Conservation (phyloP, 1,140 invertebrate genomes). For the Drosophila leontia region DNA sequence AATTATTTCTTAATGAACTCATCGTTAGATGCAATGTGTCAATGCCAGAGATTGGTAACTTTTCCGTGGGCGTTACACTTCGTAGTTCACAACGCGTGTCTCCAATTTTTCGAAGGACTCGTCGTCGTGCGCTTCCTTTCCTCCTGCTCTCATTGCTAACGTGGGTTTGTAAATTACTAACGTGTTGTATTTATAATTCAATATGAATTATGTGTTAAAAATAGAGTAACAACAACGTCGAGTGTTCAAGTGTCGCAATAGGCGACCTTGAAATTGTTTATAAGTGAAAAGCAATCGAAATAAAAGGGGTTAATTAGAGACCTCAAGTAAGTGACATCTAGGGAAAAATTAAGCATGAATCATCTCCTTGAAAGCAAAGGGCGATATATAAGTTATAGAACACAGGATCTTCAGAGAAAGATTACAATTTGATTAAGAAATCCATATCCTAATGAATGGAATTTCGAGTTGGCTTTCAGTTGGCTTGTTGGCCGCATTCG, state of each 20-base stretch:
- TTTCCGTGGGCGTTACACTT: neutral
- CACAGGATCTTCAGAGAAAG: neutral
- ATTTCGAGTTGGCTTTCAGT: neutral
- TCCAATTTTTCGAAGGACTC: constrained; percentile 3
- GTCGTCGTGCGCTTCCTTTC: neutral
- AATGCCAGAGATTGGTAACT: neutral
- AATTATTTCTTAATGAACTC: neutral
- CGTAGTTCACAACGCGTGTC: neutral
- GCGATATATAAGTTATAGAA: neutral
- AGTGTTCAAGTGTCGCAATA: constrained; percentile 17
- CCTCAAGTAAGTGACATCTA: neutral
- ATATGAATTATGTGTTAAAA: constrained; percentile 56
- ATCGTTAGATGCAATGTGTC: neutral
- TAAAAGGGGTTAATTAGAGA: constrained; percentile 29
- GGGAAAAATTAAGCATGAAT: neutral
- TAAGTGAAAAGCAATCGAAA: constrained; percentile 30
- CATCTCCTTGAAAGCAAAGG: neutral
- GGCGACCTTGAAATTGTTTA: constrained; percentile 40
- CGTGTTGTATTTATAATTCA: constrained; percentile 53
- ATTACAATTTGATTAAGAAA: neutral
- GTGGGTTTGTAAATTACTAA: constrained; percentile 38
- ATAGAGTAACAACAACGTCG: constrained; percentile 29
- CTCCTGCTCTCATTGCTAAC: too few species aligned
- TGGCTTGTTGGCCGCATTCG: constrained; percentile 4
- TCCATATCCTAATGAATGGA: constrained; percentile 1